These are phyloP conservation scores for Dasysyrphus tricinctus DNA, from an alignment of 2,888 invertebrate species.

Conservation along the genomic window DNA sequence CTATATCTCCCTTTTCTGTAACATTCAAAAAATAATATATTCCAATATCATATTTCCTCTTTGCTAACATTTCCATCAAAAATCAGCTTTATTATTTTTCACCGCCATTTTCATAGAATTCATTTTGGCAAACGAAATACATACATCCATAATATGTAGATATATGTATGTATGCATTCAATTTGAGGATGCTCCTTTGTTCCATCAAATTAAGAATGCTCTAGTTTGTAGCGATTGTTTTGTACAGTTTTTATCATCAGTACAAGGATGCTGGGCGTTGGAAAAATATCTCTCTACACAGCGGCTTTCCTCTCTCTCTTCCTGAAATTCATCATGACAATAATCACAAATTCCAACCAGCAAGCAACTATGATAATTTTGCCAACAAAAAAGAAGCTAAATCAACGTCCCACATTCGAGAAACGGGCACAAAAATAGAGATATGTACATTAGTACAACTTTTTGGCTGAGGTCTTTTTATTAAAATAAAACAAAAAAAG, in stretches of 20 bases:
- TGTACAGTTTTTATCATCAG: not conserved
- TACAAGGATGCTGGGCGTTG: conserved; percentile 6
- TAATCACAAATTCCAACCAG: not conserved
- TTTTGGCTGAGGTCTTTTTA: no score
- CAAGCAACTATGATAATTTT: not conserved
- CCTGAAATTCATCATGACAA: not conserved
- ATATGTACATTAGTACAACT: not conserved
- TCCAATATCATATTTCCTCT: no score
- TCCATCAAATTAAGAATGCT: conserved; percentile 46
- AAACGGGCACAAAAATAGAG: not conserved
- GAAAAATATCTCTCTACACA: conserved; percentile 4
- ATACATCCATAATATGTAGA: no score
- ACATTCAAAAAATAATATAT: no score
- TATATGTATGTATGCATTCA: not conserved
- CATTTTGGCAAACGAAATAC: no score
- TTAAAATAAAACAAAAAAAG: no score
- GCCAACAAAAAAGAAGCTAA: not conserved
- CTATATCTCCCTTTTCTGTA: no score
- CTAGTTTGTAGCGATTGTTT: conserved; percentile 29
- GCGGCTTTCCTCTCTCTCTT: not conserved
- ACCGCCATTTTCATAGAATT: no score
- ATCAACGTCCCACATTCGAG: not conserved
- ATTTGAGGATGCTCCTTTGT: conserved; percentile 18
- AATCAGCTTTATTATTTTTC: no score
- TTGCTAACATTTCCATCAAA: no score